A percentile compares a stretch with the other conserved stretches of the same genome.
Conservation (phyloP, 2,888 invertebrate genomes). For the Brachyptera risi region DNA sequence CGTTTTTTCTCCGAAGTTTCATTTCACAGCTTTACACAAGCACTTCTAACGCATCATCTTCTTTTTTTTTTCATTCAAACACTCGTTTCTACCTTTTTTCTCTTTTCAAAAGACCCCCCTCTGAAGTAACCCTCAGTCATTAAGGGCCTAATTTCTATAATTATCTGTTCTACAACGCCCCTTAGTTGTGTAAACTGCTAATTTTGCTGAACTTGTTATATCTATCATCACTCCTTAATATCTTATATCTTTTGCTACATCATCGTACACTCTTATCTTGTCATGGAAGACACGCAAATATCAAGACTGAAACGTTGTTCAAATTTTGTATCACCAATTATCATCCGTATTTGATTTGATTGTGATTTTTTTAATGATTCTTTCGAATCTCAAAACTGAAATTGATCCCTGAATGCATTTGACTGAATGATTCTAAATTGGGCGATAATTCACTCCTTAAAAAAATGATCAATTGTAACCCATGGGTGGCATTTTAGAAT, state of each 20-base stretch:
- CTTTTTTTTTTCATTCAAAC: conserved; percentile 6
- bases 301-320: too few species aligned
- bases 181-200: conserved; percentile 21
- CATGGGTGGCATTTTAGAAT: too few species aligned
- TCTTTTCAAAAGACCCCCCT: background rate
- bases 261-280: conserved; percentile 1
- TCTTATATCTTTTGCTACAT: background rate
- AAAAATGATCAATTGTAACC: too few species aligned
- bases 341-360: too few species aligned
- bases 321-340: too few species aligned
- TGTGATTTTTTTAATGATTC: too few species aligned
- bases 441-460: too few species aligned
- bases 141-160: conserved; percentile 21
- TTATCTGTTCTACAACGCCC: conserved; percentile 20
- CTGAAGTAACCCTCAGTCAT: conserved; percentile 7
- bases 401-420: too few species aligned
- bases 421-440: too few species aligned
- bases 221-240: conserved; percentile 20
- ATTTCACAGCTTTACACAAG: background rate
- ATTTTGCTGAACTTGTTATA: conserved; percentile 19
- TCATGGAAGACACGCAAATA: too few species aligned
- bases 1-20: background rate
- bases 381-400: too few species aligned
- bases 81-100: conserved; percentile 10
- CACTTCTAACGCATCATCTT: conserved; percentile 9